A percentile compares a stretch with the other conserved stretches of the same genome.
Conservation (phyloP, 2,888 invertebrate genomes). For the Anthrax anthrax region DNA sequence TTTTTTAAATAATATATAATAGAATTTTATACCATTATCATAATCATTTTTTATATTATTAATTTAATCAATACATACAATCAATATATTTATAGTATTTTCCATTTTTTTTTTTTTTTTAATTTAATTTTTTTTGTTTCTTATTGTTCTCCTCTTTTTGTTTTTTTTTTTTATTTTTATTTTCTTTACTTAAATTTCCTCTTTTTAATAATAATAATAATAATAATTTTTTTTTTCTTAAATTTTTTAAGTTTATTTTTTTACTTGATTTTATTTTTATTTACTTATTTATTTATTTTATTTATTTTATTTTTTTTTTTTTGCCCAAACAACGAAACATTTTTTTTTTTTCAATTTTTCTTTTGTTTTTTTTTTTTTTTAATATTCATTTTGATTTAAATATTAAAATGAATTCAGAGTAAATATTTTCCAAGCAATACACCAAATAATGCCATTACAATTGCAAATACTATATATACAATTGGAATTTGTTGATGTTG, state of each 20-base stretch:
- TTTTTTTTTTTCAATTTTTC: conserved; percentile 8
- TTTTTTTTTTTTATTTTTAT: not conserved
- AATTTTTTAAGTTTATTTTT: not conserved
- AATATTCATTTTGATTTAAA: conserved; percentile 18
- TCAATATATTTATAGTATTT: too few relatives aligned
- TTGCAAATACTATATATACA: conserved; percentile 49
- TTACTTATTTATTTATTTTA: not conserved
- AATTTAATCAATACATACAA: too few relatives aligned
- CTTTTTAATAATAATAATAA: not conserved
- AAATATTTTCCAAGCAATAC: conserved; percentile 67
- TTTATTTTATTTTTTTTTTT: not conserved
- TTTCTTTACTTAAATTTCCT: not conserved
- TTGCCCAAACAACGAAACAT: not conserved
- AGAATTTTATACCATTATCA: too few relatives aligned
- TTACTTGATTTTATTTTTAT: not conserved
- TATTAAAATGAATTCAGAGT: conserved; percentile 69
- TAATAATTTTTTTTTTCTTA: not conserved
- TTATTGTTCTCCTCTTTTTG: not conserved
- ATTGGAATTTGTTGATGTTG: conserved; percentile 43
- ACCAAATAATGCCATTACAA: conserved; percentile 56
- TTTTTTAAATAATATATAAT: too few relatives aligned
- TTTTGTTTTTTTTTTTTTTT: conserved; percentile 12
- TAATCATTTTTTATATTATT: too few relatives aligned
- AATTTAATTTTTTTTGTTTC: not conserved
- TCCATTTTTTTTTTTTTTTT: not conserved